Evolutionary conservation across 2,888 invertebrate species (phyloP).

Genomic region (Crocallis elinguaria): DNA sequence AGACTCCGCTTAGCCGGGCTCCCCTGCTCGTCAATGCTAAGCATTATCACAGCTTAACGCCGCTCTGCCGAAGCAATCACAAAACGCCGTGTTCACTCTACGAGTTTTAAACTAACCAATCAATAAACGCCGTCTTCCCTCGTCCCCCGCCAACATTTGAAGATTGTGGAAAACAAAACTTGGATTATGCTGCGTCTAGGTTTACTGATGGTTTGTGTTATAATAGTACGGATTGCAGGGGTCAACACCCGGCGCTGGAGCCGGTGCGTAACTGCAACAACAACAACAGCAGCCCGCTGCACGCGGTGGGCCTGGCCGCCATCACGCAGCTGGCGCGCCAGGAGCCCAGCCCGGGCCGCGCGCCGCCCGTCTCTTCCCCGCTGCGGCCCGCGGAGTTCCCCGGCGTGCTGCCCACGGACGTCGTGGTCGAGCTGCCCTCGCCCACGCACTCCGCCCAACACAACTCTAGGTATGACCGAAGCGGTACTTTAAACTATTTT

Average conservation of each 20-base stretch:
- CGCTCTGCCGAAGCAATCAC: too few species aligned
- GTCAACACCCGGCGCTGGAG: constrained; percentile 68
- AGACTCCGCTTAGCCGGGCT: too few species aligned
- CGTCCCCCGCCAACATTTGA: too few species aligned
- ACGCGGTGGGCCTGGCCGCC: constrained; percentile 91
- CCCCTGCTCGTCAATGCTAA: too few species aligned
- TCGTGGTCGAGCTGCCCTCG: constrained; percentile 76
- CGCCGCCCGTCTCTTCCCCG: constrained; percentile 49
- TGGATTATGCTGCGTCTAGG: too few species aligned
- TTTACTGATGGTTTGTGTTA: background rate
- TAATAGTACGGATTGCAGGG: constrained; percentile 43
- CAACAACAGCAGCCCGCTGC: constrained; percentile 86
- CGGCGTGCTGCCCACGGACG: constrained; percentile 79
- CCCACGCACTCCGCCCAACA: constrained; percentile 62
- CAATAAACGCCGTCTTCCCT: too few species aligned
- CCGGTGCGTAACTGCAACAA: constrained; percentile 79
- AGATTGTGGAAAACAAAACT: too few species aligned
- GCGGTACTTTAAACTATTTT: too few species aligned
- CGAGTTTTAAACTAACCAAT: too few species aligned
- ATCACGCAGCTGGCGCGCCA: constrained; percentile 90
- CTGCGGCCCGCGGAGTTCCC: constrained; percentile 69
- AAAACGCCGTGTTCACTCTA: too few species aligned
- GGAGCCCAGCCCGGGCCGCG: constrained; percentile 63
- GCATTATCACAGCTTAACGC: too few species aligned
- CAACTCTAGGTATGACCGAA: constrained; percentile 48